phyloP scores from a whole-genome alignment of 2,888 invertebrate genomes.

The Chrysomela aeneicollis region DNA sequence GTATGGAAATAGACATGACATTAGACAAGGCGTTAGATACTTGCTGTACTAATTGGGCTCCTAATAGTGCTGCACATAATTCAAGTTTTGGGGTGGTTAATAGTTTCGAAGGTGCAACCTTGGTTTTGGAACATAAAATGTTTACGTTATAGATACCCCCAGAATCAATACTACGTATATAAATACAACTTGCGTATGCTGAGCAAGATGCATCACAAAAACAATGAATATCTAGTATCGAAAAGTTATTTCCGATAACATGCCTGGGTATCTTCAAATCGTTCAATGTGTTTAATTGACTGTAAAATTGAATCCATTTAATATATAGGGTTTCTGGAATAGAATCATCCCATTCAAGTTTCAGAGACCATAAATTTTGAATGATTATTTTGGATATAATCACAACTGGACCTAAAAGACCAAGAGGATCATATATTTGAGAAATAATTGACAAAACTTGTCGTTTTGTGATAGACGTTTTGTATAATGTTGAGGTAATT shows the following conservation, averaged over 20 bases:
- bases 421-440: too few relatives aligned
- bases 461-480: slow-evolving; percentile 26
- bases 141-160: not conserved
- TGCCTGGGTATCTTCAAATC: slow-evolving; percentile 17
- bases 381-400: slow-evolving; percentile 24
- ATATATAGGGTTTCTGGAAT: slow-evolving; percentile 2
- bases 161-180: slow-evolving; percentile 15
- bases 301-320: slow-evolving; percentile 12
- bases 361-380: slow-evolving; percentile 14
- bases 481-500: slow-evolving; percentile 5
- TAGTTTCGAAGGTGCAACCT: slow-evolving; percentile 29
- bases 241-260: slow-evolving; percentile 1
- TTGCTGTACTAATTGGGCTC: slow-evolving; percentile 20
- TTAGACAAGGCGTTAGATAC: slow-evolving; percentile 6
- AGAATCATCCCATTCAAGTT: slow-evolving; percentile 16
- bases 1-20: not conserved
- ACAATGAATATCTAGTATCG: slow-evolving; percentile 11
- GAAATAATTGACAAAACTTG: too few relatives aligned
- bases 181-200: slow-evolving; percentile 6
- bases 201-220: slow-evolving; percentile 17
- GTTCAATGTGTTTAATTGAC: slow-evolving; percentile 11
- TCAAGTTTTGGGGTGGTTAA: slow-evolving; percentile 27
- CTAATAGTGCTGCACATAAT: slow-evolving; percentile 26
- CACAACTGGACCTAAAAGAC: too few relatives aligned
- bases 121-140: slow-evolving; percentile 28